Percentiles rank a stretch among this genome's conserved stretches.
phyloP scores from a whole-genome alignment of 2,797 vertebrate genomes.

The Scomberomorus guttatus region DNA sequence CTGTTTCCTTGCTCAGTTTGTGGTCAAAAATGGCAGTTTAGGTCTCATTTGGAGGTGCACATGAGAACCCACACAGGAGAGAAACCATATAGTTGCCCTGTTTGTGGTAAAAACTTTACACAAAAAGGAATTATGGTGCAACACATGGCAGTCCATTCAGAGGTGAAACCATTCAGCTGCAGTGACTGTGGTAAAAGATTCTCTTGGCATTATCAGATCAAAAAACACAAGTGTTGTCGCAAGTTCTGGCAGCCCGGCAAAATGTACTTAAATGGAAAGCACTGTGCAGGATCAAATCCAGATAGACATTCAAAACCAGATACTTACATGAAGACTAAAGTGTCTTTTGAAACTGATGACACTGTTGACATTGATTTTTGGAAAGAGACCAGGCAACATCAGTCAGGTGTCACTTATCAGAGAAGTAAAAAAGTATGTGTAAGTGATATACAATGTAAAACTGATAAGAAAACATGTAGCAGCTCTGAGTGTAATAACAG shows the following conservation, averaged over 20 bases:
- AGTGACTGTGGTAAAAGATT: conserved; percentile 25
- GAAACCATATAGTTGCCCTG: conserved; percentile 35
- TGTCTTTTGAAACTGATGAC: neutral
- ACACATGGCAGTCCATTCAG: conserved; percentile 55
- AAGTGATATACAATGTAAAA: neutral
- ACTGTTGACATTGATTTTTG: conserved; percentile 36
- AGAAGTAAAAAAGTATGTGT: conserved; percentile 11
- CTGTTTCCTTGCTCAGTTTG: conserved; percentile 33
- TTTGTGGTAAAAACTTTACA: conserved; percentile 48
- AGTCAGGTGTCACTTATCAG: conserved; percentile 32
- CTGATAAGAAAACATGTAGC: neutral
- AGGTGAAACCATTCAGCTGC: conserved; percentile 36
- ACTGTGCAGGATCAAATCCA: conserved; percentile 11
- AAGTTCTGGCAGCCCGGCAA: neutral
- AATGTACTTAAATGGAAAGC: neutral
- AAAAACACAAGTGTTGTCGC: conserved; percentile 40
- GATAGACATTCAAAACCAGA: neutral
- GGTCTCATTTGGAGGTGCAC: conserved; percentile 32
- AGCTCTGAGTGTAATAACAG: neutral
- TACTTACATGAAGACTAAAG: neutral
- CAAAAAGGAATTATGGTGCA: conserved; percentile 56
- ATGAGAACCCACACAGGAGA: conserved; percentile 43
- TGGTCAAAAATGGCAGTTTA: neutral
- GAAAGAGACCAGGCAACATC: conserved; percentile 40
- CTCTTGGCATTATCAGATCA: conserved; percentile 50